A percentile compares a stretch with the other conserved stretches of the same genome.
Conservation (phyloP, 2,888 invertebrate species). For the Amphipoea oculea region DNA sequence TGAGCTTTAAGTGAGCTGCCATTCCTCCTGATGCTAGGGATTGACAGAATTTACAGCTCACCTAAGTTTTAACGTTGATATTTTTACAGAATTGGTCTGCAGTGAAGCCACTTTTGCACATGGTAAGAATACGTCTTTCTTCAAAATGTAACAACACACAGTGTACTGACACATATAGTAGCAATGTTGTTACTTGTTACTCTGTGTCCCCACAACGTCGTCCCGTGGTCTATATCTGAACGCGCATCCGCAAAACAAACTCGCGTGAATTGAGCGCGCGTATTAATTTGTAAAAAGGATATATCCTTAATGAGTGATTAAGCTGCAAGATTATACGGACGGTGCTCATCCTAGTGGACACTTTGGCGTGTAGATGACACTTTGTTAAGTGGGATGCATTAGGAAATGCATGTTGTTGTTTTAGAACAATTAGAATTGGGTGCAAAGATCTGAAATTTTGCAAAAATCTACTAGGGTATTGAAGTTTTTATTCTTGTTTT, state of each 20-base stretch:
- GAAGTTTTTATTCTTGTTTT: neutral
- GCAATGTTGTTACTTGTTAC: conserved; percentile 13
- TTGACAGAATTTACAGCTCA: neutral
- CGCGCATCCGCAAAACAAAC: conserved; percentile 73
- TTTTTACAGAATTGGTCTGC: neutral
- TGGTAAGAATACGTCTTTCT: neutral
- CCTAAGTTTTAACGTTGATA: neutral
- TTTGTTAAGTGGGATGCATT: conserved; percentile 22
- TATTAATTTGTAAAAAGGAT: conserved; percentile 87
- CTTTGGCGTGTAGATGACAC: conserved; percentile 23
- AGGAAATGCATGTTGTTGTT: conserved; percentile 36
- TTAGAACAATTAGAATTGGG: conserved; percentile 7
- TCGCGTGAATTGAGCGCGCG: conserved; percentile 83
- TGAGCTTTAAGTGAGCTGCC: too few relatives aligned
- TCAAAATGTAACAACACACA: neutral
- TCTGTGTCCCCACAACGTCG: conserved; percentile 52
- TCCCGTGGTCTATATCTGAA: conserved; percentile 67
- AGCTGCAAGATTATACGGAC: conserved; percentile 75
- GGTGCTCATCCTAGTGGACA: conserved; percentile 46
- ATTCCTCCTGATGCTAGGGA: neutral
- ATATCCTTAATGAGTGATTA: conserved; percentile 89
- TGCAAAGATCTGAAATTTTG: neutral
- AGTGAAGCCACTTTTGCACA: neutral
- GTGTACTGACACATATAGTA: neutral
- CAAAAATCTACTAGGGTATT: neutral